A percentile compares a stretch with the other conserved stretches of the same genome.
Evolutionary conservation across 2,888 invertebrate genomes (phyloP).

Genomic region (Heliconius ismenius): DNA sequence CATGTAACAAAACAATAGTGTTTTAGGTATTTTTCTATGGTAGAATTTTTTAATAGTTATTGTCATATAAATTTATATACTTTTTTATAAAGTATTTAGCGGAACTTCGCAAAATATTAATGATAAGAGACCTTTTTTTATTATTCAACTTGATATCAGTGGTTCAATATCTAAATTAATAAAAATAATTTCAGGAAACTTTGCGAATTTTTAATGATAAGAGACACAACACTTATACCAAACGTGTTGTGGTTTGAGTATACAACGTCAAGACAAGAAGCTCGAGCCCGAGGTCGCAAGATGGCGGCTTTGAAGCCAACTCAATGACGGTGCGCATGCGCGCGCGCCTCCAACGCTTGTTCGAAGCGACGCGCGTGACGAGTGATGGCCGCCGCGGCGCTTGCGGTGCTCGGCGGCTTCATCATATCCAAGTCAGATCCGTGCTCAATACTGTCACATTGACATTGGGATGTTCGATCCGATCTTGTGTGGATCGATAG

Average conservation of each 20-base stretch:
- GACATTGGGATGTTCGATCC: constrained; percentile 12
- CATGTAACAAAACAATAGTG: neutral
- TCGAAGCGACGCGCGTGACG: constrained; percentile 78
- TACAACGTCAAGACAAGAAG: constrained; percentile 91
- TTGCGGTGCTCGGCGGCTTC: constrained; percentile 67
- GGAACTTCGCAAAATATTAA: no score
- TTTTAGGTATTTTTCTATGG: neutral
- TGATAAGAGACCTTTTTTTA: no score
- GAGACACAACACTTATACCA: constrained; percentile 94
- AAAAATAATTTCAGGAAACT: constrained; percentile 84
- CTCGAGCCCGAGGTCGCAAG: constrained; percentile 89
- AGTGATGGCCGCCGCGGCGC: constrained; percentile 65
- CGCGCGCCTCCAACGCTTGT: constrained; percentile 53
- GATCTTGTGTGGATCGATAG: neutral
- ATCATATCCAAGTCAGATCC: constrained; percentile 57
- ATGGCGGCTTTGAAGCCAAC: constrained; percentile 89
- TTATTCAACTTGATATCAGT: neutral
- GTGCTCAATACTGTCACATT: constrained; percentile 51
- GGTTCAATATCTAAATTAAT: neutral
- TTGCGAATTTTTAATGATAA: constrained; percentile 91
- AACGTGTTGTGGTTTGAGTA: constrained; percentile 97
- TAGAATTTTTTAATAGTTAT: no score
- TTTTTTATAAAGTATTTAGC: no score
- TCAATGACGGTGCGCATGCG: constrained; percentile 87
- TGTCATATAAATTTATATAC: no score